phyloP scores from a whole-genome alignment of 2,797 vertebrate genomes.

The Glyptemys insculpta region DNA sequence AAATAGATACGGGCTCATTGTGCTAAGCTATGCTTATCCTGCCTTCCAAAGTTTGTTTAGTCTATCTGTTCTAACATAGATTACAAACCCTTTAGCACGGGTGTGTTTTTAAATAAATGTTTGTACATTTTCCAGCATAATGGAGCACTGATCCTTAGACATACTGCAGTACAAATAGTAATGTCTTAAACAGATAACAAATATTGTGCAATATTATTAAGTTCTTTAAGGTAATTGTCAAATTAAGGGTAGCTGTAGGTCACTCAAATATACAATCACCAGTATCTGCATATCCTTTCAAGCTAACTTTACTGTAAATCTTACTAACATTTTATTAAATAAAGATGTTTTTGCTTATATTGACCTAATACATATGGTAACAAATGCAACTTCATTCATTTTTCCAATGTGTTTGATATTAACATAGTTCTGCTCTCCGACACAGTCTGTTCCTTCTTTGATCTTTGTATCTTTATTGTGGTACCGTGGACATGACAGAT shows the following conservation, averaged over 20 bases:
- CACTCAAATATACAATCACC: neutral
- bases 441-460: neutral
- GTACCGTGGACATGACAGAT: neutral
- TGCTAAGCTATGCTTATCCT: neutral
- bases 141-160: neutral
- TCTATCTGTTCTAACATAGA: neutral
- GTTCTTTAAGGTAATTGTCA: neutral
- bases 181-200: neutral
- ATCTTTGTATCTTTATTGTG: neutral
- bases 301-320: neutral
- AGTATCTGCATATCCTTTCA: neutral
- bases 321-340: neutral
- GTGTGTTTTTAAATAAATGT: neutral
- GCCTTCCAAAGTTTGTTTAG: neutral
- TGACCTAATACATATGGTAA: neutral
- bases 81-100: neutral
- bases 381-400: neutral
- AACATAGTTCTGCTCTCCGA: fast-evolving
- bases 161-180: neutral
- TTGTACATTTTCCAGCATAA: neutral
- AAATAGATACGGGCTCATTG: neutral
- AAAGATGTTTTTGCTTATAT: neutral
- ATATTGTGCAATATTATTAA: neutral
- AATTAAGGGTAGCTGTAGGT: neutral
- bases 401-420: neutral